phyloP scores from a whole-genome alignment of 2,113 vertebrate genomes.

The Australoheros scitulus region DNA sequence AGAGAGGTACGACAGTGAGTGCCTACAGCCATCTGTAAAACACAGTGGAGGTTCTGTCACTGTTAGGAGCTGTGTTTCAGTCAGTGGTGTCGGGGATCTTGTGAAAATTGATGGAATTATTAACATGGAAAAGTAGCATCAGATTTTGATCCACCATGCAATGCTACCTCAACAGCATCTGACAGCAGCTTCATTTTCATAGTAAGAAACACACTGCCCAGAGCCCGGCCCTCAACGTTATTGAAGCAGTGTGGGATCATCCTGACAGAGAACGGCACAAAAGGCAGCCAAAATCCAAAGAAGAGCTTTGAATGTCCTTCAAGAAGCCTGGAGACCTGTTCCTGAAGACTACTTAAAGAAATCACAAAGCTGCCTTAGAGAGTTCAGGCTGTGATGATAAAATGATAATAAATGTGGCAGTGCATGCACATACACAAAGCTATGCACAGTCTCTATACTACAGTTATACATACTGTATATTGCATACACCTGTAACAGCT shows the following conservation, averaged over 20 bases:
- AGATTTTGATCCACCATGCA: neutral
- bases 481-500: neutral
- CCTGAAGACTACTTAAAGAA: neutral
- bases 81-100: neutral
- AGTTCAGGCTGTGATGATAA: neutral
- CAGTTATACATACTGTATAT: neutral
- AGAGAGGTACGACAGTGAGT: neutral
- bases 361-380: neutral
- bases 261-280: neutral
- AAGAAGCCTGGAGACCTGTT: neutral
- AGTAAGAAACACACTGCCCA: neutral
- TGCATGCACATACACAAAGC: neutral
- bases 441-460: neutral
- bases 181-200: neutral
- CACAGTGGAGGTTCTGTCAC: neutral
- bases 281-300: neutral
- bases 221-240: neutral
- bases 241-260: neutral
- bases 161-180: neutral
- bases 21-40: neutral
- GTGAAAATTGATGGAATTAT: neutral
- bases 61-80: too few species aligned
- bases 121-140: neutral
- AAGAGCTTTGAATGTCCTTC: neutral
- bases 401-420: rapidly evolving